A percentile compares a stretch with the other conserved stretches of the same genome.
Conservation (phyloP, 2,113 vertebrate genomes). For the Triplophysa tibetana region DNA sequence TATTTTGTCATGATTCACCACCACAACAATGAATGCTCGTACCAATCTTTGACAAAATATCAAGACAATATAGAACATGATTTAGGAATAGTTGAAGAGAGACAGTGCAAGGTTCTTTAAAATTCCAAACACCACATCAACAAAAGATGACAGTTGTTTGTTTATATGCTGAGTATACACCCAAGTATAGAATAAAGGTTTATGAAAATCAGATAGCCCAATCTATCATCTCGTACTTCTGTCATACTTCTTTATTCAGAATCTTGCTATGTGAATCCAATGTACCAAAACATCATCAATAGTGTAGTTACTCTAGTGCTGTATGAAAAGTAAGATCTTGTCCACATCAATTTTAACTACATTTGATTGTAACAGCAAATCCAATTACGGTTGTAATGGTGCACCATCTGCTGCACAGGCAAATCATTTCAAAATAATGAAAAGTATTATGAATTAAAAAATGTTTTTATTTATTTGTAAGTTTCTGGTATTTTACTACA, state of each 20-base stretch:
- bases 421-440: not conserved
- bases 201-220: not conserved
- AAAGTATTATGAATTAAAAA: not conserved
- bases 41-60: no score
- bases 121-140: not conserved
- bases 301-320: not conserved
- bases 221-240: not conserved
- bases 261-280: not conserved
- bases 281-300: not conserved
- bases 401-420: not conserved
- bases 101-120: not conserved
- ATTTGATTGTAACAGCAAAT: no score
- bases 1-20: no score
- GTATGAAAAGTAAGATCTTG: not conserved
- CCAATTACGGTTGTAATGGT: not conserved
- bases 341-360: no score
- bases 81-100: not conserved
- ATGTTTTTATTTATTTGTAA: not conserved
- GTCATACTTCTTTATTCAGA: not conserved
- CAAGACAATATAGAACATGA: no score
- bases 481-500: not conserved
- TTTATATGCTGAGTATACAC: not conserved
- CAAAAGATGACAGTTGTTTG: not conserved
- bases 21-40: no score
- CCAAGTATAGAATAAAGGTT: not conserved